A percentile compares a stretch with the other conserved stretches of the same genome.
Conservation (phyloP, 2,797 vertebrate genomes). For the Leuciscus waleckii region DNA sequence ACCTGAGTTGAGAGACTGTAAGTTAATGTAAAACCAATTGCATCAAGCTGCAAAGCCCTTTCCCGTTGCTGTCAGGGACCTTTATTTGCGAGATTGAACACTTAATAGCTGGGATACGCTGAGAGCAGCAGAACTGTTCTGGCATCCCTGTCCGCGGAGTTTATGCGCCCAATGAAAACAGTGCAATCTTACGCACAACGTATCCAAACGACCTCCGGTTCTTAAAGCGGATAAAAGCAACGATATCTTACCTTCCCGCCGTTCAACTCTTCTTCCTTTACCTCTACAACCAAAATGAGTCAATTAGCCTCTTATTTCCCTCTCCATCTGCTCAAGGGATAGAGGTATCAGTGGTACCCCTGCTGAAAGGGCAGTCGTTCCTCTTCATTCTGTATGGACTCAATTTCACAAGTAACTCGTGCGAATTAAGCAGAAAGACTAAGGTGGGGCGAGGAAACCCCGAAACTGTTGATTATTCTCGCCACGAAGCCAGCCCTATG, state of each 20-base stretch:
- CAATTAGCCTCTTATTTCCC: slow-evolving; percentile 32
- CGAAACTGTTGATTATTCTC: slow-evolving; percentile 17
- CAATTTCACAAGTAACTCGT: slow-evolving; percentile 22
- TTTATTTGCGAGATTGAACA: not conserved
- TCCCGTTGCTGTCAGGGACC: not conserved
- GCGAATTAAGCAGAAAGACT: not conserved
- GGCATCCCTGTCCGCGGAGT: slow-evolving; percentile 13
- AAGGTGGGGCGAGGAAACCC: not conserved
- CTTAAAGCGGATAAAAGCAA: not conserved
- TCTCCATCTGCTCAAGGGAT: slow-evolving; percentile 16
- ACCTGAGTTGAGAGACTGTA: not conserved
- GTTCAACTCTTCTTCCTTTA: slow-evolving; percentile 41
- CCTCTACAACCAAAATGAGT: not conserved
- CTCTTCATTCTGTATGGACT: slow-evolving; percentile 38
- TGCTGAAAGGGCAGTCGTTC: slow-evolving; percentile 39
- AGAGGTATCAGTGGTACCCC: slow-evolving; percentile 24
- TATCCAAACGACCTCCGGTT: not conserved
- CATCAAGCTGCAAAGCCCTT: not conserved
- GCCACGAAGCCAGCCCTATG: slow-evolving; percentile 28
- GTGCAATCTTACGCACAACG: not conserved
- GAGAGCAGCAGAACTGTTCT: slow-evolving; percentile 20
- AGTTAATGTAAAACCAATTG: not conserved
- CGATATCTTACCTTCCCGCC: slow-evolving; percentile 43
- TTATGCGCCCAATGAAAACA: not conserved
- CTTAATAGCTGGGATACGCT: slow-evolving; percentile 4